Base-by-base conservation (phyloP, 2,888 invertebrate genomes). In the Rapana venosa region DNA sequence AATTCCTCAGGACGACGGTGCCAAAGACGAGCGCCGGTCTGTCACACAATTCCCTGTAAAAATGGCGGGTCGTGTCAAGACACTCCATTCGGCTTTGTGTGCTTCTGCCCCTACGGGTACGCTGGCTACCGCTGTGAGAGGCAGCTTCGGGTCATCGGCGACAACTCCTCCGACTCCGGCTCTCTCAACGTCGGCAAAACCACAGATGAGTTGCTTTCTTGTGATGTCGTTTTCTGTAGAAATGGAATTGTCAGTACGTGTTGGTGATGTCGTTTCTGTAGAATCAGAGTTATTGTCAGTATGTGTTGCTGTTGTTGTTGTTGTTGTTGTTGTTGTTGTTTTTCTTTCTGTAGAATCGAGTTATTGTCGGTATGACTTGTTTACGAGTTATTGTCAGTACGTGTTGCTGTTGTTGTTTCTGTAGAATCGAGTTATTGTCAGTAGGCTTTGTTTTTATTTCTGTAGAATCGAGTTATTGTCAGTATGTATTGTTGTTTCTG, bases 41-140 rank as follows among this genome's bases (percentile, higher is more conserved):
- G 89, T 30, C 89, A 89, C 85, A 66, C 47, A 22, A 35, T 36
- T 17, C 89, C 89, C 30, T 89, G 89, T 85, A 47, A 30, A 6
- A 85, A 89, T 30, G 85, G 89, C 84, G 89, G 74, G 0, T 32
- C 89, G 17, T 89, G 89, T 30, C 58, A 61, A 17, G 89, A 89
- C 74, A 83, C 89, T 0, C 5, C 30, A 11, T 70, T 56, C 58
- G 89, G 89, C 26, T 89, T 89, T 26, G 35, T 89, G 56, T 89
- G 89, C 35, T 85, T 85, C 74, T 89, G 89, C 15, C 66, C 84
- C 17, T 30, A 8, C 20, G 89, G 85, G 4, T 89, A 56, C 58
- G 47, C 70, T 6, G 89, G 89, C 30, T 56, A 47, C 30, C 74
- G 74, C n/a, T 89, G 89, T 83, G 89, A 89, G 58, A 20, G 66